Conservation (phyloP, 2,888 invertebrate species). For the Chalcosyrphus nemorum region DNA sequence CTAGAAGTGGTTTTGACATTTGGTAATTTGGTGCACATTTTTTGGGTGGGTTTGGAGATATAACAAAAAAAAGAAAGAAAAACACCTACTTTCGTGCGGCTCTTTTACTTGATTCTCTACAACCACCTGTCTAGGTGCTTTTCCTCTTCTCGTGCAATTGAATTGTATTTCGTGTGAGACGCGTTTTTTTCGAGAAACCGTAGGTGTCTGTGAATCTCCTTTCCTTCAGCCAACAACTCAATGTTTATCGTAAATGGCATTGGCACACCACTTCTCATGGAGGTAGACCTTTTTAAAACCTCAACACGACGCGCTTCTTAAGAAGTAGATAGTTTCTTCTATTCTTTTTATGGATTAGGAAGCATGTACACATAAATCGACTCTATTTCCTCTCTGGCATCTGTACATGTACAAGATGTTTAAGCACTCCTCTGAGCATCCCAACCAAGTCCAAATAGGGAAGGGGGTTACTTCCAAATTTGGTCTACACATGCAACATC, state of each 20-base stretch:
- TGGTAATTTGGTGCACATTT: too few species aligned
- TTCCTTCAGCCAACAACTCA: background rate
- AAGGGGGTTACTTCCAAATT: slow-evolving; percentile 37
- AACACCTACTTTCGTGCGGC: too few species aligned
- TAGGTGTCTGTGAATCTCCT: background rate
- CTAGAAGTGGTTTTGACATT: too few species aligned
- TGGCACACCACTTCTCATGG: background rate
- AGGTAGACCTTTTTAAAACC: background rate
- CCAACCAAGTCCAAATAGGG: slow-evolving; percentile 28
- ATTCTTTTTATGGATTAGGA: slow-evolving; percentile 12
- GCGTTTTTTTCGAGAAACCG: background rate
- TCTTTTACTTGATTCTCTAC: too few species aligned
- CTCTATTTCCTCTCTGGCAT: background rate
- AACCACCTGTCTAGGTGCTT: too few species aligned
- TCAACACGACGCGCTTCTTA: background rate
- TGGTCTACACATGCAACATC: slow-evolving; percentile 63
- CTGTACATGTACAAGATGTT: slow-evolving; percentile 39
- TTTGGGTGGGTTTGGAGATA: too few species aligned
- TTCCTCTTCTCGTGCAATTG: too few species aligned
- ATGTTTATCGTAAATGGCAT: background rate
- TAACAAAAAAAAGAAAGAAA: too few species aligned
- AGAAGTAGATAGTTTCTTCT: background rate
- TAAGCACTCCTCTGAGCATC: slow-evolving; percentile 29
- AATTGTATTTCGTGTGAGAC: background rate
- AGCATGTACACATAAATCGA: background rate